A percentile compares a stretch with the other conserved stretches of the same genome.
Evolutionary conservation across 1,140 invertebrate genomes (phyloP).

Genomic region (Polypedilum vanderplanki): DNA sequence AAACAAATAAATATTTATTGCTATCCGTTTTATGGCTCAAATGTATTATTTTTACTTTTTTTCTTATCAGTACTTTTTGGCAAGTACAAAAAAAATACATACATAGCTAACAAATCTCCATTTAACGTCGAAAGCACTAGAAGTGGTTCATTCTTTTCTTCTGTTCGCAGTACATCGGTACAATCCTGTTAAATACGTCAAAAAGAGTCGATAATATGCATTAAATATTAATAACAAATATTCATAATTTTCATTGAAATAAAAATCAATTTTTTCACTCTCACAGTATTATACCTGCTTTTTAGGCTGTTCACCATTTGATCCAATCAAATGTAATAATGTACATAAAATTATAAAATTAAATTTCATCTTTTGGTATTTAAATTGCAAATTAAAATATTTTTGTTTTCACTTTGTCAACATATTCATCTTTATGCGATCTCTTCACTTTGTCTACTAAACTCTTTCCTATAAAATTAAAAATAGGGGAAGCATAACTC

Average conservation of each 20-base stretch:
- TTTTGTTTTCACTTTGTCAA: too few species aligned
- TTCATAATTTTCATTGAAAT: not conserved
- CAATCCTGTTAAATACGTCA: constrained; percentile 47
- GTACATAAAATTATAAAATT: not conserved
- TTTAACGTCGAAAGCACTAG: constrained; percentile 86
- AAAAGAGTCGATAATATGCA: not conserved
- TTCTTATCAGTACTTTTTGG: not conserved
- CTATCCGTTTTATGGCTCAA: not conserved
- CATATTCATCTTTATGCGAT: too few species aligned
- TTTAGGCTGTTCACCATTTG: not conserved
- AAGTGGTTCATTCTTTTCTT: constrained; percentile 52
- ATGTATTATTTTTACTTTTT: not conserved
- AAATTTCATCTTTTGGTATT: not conserved
- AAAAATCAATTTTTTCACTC: not conserved
- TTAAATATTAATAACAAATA: constrained; percentile 24
- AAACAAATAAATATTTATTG: not conserved
- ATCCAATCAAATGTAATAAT: not conserved
- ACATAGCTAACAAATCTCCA: constrained; percentile 57
- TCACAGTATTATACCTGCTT: not conserved
- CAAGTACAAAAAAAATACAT: not conserved
- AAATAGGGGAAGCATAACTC: too few species aligned
- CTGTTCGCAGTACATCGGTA: constrained; percentile 60
- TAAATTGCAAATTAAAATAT: too few species aligned
- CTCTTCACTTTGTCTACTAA: too few species aligned
- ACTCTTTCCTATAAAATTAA: too few species aligned